Base-by-base conservation (phyloP, 2,797 vertebrate genomes). In the Lithobates pipiens region DNA sequence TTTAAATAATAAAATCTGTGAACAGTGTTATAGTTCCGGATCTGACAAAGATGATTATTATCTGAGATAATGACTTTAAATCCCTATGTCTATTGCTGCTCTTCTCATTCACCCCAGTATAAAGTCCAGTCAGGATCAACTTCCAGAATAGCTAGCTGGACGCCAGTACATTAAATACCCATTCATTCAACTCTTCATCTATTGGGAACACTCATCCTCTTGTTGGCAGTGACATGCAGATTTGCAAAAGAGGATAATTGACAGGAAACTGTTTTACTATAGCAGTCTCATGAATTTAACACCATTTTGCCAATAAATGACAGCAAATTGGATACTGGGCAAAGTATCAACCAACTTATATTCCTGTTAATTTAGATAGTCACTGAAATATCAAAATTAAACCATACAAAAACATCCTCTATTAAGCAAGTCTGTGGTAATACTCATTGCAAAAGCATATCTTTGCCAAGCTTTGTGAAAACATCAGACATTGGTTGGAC, bases 151-250 rank as follows among this genome's bases (percentile, higher is more conserved):
- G 11, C 15, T 23, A n/a, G 23, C 54, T 27, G 10, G 65, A 34
- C 70, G 42, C 42, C 67, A 32, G 67, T 18, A 18, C 23, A 61
- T 54, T 42, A 39, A 36, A 72, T 72, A 61, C 46, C 70, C 50
- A 71, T 81, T 39, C 46, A 72, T 72, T 36, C 13, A 57, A 32
- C 21, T 63, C 27, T 25, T 39, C 13, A 39, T n/a, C 27, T 16
- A 32, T 46, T 29, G 42, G n/a, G 42, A 44, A 10, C 15, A 21
- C 13, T 46, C 27, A 50, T 79, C 25, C 39, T 50, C 15, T 69
- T 79, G 7, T 65, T 79, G 42, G 36, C 77, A 78, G 27, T 32
- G 27, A 50, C 6, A 69, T 46, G 29, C 77, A 80, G 42, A 68
- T 16, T 50, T 50, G 63, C 29, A 34, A 18, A 36, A 44, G 36